These are phyloP conservation scores for Arremon aurantiirostris DNA, from an alignment of 2,797 vertebrate species.

Conservation along the genomic window DNA sequence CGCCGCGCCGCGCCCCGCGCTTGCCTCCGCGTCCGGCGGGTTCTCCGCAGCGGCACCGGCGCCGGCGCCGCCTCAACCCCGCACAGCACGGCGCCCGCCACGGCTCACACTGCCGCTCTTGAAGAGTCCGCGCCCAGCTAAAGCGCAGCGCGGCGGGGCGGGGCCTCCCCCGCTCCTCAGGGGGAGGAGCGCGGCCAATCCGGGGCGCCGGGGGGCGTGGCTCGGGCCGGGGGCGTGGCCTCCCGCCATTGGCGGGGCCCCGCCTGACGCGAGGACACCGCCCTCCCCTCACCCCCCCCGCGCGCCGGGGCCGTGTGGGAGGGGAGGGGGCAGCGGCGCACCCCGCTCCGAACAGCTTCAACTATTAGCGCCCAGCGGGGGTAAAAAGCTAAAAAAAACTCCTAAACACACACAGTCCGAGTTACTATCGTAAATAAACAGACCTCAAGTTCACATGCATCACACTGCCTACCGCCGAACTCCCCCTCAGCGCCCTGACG, in stretches of 20 bases:
- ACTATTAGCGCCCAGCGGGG: rapidly evolving
- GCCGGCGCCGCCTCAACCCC: background rate
- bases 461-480: too few species aligned
- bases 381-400: background rate
- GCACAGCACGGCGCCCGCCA: background rate
- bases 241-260: background rate
- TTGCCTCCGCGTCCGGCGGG: background rate
- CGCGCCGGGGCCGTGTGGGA: background rate
- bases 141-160: constrained; percentile 33
- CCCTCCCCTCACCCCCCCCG: too few species aligned
- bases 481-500: background rate
- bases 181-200: constrained; percentile 11
- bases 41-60: background rate
- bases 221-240: rapidly evolving
- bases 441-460: background rate
- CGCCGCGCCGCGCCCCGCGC: background rate
- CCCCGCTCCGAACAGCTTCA: rapidly evolving
- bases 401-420: rapidly evolving
- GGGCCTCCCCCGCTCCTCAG: background rate
- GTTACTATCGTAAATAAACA: rapidly evolving
- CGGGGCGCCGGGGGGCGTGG: background rate
- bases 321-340: rapidly evolving
- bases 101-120: constrained; percentile 39
- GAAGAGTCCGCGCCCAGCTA: constrained; percentile 67
- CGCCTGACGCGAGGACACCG: background rate